These are phyloP conservation scores for Astur gentilis DNA, from an alignment of 2,113 vertebrate species.

Conservation along the genomic window DNA sequence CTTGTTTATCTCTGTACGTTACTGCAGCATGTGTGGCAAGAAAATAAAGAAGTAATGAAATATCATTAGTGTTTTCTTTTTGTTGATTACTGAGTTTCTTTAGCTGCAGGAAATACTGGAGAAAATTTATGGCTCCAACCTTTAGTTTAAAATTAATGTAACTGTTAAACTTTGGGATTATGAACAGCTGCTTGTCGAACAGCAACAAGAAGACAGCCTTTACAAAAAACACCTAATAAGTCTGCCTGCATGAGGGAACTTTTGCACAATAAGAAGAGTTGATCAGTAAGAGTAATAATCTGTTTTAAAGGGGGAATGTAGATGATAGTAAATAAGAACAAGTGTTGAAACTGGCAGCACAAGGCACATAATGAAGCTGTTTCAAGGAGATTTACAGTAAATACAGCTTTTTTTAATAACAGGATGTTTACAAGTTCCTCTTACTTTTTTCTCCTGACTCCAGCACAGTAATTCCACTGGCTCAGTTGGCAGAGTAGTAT, in stretches of 20 bases:
- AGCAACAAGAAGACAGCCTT: constrained; percentile 39
- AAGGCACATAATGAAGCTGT: not conserved
- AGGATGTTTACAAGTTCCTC: not conserved
- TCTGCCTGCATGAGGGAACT: not conserved
- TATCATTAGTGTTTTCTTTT: constrained; percentile 64
- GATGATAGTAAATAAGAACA: not conserved
- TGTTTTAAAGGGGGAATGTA: not conserved
- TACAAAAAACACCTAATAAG: constrained; percentile 19
- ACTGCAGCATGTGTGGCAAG: constrained; percentile 13
- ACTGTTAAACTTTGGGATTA: constrained; percentile 51
- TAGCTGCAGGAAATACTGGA: constrained; percentile 29
- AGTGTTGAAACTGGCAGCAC: not conserved
- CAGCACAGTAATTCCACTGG: not conserved
- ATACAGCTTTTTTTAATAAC: not conserved
- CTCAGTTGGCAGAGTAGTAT: not conserved
- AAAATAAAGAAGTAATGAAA: constrained; percentile 54
- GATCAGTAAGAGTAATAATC: constrained; percentile 19
- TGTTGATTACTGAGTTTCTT: constrained; percentile 59
- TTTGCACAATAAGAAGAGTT: not conserved
- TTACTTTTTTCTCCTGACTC: not conserved
- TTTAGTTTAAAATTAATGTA: constrained; percentile 64
- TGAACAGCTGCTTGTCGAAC: constrained; percentile 19
- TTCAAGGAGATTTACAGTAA: not conserved
- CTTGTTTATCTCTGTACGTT: not conserved
- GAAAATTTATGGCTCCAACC: constrained; percentile 63